Conservation (phyloP, 2,888 invertebrate genomes). For the Margaritifera margaritifera region DNA sequence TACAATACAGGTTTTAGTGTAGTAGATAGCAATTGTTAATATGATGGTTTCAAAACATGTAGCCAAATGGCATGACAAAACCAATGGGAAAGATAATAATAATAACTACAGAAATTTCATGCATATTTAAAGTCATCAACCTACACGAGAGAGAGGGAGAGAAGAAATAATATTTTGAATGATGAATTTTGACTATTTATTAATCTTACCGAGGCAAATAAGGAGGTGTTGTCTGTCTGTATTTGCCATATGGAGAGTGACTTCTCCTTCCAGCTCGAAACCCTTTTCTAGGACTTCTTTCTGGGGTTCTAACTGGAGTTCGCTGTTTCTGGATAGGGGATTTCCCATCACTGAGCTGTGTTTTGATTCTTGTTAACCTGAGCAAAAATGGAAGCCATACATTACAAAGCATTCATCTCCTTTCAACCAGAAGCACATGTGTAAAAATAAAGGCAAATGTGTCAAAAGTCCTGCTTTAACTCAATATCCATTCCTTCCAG, state of each 20-base stretch:
- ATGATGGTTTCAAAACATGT: too few species aligned
- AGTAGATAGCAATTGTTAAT: too few species aligned
- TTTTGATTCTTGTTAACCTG: slow-evolving; percentile 31
- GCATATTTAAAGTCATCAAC: not conserved
- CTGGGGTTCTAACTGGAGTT: slow-evolving; percentile 26
- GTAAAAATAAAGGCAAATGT: not conserved
- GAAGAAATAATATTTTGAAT: not conserved
- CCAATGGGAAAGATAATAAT: not conserved
- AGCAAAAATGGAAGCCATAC: not conserved
- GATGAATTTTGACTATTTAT: not conserved
- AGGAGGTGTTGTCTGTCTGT: slow-evolving; percentile 44
- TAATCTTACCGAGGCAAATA: slow-evolving; percentile 40
- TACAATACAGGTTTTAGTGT: too few species aligned
- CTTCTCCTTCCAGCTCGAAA: slow-evolving; percentile 9
- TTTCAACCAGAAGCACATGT: too few species aligned
- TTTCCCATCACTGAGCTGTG: slow-evolving; percentile 33
- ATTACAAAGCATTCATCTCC: too few species aligned
- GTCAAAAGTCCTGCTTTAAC: too few species aligned
- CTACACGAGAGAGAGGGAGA: too few species aligned
- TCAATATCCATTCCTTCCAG: too few species aligned
- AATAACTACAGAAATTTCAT: not conserved
- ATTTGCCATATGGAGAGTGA: slow-evolving; percentile 51
- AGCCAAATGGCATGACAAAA: too few species aligned
- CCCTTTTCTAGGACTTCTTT: slow-evolving; percentile 16
- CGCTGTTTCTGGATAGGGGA: slow-evolving; percentile 16